Percentiles rank a stretch among this genome's conserved stretches.
These are phyloP conservation scores for Laticauda laticaudata DNA, from an alignment of 2,113 vertebrate species.

Conservation along the genomic window DNA sequence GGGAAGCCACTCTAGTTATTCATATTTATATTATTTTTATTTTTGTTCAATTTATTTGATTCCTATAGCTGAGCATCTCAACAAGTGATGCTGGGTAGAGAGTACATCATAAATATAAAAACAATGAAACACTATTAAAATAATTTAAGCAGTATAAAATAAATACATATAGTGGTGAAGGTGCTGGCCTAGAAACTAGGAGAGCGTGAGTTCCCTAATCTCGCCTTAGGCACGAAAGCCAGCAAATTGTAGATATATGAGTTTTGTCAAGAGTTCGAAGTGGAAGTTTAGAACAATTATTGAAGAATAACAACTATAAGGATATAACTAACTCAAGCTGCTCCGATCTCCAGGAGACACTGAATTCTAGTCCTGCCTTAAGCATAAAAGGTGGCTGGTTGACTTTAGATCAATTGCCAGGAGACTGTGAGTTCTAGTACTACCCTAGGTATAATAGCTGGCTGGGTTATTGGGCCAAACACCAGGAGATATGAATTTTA, in stretches of 20 bases:
- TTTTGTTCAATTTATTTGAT: neutral
- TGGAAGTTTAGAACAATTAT: neutral
- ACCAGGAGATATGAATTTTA: no score
- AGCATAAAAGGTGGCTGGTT: no score
- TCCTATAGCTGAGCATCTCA: neutral
- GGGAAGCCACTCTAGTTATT: neutral
- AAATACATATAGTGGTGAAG: neutral
- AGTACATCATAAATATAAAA: neutral
- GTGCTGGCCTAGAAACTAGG: neutral
- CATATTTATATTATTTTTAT: neutral
- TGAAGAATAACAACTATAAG: neutral
- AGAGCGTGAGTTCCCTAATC: neutral
- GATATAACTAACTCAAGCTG: neutral
- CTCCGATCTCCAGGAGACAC: no score
- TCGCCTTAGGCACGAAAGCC: neutral
- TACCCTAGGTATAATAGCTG: no score
- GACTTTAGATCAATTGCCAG: no score
- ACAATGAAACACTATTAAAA: neutral
- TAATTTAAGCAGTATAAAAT: neutral
- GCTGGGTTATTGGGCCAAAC: no score
- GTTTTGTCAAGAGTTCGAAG: neutral
- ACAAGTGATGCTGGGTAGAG: neutral
- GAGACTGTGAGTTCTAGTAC: no score
- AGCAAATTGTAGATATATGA: neutral
- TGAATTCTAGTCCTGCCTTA: no score